A percentile compares a stretch with the other conserved stretches of the same genome.
phyloP scores from a whole-genome alignment of 2,888 invertebrate genomes.

The Scaptomyza reducta region DNA sequence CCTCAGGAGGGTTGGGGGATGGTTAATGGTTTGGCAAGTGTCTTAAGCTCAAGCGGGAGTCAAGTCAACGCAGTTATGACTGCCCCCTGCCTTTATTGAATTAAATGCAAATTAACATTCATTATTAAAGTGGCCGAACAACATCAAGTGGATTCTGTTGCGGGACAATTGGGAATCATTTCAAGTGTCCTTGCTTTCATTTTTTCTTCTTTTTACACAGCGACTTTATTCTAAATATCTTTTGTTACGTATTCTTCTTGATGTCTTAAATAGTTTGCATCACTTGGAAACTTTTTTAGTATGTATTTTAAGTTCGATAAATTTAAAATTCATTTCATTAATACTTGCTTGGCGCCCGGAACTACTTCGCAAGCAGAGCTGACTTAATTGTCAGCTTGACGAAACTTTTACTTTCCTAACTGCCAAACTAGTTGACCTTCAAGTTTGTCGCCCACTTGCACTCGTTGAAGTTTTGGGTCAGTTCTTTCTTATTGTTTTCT shows the following conservation, averaged over 20 bases:
- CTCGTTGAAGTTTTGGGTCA: constrained; percentile 38
- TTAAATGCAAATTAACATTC: constrained; percentile 64
- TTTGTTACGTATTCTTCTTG: not conserved
- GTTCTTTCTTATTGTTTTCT: constrained; percentile 14
- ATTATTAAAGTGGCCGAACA: constrained; percentile 42
- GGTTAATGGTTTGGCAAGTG: constrained; percentile 57
- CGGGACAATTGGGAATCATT: not conserved
- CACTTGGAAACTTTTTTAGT: not conserved
- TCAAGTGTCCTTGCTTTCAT: not conserved
- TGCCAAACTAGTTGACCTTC: constrained; percentile 40
- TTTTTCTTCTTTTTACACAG: too few relatives aligned
- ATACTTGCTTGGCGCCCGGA: constrained; percentile 19
- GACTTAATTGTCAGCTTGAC: constrained; percentile 10
- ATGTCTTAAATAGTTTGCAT: not conserved
- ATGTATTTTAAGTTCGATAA: not conserved
- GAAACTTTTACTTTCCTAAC: constrained; percentile 32
- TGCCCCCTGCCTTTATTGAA: constrained; percentile 54
- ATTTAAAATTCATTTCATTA: not conserved
- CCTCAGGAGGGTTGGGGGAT: constrained; percentile 2
- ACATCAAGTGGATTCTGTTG: constrained; percentile 24
- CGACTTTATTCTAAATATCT: not conserved
- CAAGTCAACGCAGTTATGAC: constrained; percentile 60
- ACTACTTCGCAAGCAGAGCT: constrained; percentile 3
- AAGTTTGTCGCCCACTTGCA: constrained; percentile 34
- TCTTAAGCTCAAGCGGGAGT: constrained; percentile 66